A percentile compares a stretch with the other conserved stretches of the same genome.
Conservation (phyloP, 1,140 invertebrate species). For the Gonatopus flavifemur region DNA sequence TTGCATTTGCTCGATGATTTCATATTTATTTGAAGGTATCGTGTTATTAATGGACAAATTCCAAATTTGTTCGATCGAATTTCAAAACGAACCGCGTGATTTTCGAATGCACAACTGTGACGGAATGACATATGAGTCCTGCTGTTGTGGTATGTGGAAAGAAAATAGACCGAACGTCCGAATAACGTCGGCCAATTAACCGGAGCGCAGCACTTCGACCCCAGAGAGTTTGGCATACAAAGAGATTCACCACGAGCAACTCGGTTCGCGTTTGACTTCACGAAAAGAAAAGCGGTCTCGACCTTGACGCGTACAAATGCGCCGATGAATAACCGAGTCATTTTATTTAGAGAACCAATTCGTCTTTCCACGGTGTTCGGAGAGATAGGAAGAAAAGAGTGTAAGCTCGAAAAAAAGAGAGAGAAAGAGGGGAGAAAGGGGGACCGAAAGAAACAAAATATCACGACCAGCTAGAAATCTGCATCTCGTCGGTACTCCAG, state of each 20-base stretch:
- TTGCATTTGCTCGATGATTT: too few species aligned
- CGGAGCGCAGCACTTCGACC: constrained; percentile 5
- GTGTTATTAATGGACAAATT: too few species aligned
- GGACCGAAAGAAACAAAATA: constrained; percentile 12
- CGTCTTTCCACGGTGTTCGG: constrained; percentile 44
- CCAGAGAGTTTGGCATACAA: constrained; percentile 14
- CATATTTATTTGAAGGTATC: too few species aligned
- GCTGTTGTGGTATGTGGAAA: constrained; percentile 10
- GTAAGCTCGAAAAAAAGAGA: not conserved
- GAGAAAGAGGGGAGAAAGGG: constrained; percentile 13
- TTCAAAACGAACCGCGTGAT: too few species aligned
- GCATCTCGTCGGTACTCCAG: constrained; percentile 38
- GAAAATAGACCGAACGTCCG: constrained; percentile 16
- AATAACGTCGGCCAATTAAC: constrained; percentile 31
- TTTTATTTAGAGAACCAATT: constrained; percentile 58
- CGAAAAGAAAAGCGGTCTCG: constrained; percentile 29
- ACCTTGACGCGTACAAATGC: constrained; percentile 55
- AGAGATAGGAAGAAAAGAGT: constrained; percentile 15
- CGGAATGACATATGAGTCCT: constrained; percentile 15
- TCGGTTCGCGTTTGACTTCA: too few species aligned
- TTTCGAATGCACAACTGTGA: constrained; percentile 11
- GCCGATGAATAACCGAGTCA: constrained; percentile 58
- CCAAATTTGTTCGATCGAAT: too few species aligned
- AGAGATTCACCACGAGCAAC: constrained; percentile 23
- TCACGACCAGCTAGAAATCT: constrained; percentile 11